These are phyloP conservation scores for Noctua comes DNA, from an alignment of 2,888 invertebrate genomes.

Conservation along the genomic window DNA sequence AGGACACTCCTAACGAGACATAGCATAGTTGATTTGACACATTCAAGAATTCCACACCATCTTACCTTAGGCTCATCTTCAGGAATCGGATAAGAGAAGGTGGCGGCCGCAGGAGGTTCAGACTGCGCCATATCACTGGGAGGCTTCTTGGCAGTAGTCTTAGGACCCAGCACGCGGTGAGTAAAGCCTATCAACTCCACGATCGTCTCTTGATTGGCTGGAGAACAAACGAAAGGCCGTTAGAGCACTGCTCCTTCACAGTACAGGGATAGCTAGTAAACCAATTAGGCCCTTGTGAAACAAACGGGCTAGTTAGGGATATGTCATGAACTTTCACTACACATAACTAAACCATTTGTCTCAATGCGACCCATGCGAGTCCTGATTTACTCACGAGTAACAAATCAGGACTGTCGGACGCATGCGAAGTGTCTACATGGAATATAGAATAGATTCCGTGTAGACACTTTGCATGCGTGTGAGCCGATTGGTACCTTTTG, in stretches of 20 bases:
- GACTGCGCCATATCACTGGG: conserved; percentile 67
- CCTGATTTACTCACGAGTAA: neutral
- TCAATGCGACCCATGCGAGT: neutral
- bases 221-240: conserved; percentile 16
- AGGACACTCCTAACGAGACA: neutral
- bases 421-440: no score
- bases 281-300: neutral
- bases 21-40: neutral
- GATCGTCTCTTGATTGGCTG: conserved; percentile 98
- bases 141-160: conserved; percentile 70
- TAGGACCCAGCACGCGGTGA: conserved; percentile 91
- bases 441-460: neutral
- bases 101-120: conserved; percentile 65
- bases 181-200: conserved; percentile 97
- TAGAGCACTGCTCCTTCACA: neutral
- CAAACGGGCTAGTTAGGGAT: neutral
- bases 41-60: conserved; percentile 10
- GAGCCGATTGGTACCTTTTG: neutral
- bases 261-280: neutral
- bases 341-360: no score
- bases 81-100: conserved; percentile 58
- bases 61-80: conserved; percentile 72
- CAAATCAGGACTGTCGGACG: no score
- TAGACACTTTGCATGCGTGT: neutral
- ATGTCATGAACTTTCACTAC: neutral